These are phyloP conservation scores for Trypoxylus dichotomus DNA, from an alignment of 1,140 invertebrate species.

Conservation along the genomic window DNA sequence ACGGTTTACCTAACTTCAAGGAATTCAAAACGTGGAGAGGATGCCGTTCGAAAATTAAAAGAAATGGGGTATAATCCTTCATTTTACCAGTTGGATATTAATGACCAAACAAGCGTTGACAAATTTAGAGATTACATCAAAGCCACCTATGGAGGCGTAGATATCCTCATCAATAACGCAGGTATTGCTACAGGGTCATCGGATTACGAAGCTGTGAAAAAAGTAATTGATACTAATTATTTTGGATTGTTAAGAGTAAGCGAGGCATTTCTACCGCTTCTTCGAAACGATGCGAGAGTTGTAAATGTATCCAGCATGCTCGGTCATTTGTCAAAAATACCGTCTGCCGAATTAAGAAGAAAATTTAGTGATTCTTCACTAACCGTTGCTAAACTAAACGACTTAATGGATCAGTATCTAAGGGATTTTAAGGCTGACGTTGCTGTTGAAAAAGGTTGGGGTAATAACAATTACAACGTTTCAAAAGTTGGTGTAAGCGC, in stretches of 20 bases:
- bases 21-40: slow-evolving; percentile 56
- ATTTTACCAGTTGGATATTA: slow-evolving; percentile 66
- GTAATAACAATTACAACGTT: slow-evolving; percentile 61
- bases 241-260: slow-evolving; percentile 66
- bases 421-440: slow-evolving; percentile 52
- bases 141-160: slow-evolving; percentile 70
- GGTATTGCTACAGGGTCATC: slow-evolving; percentile 66
- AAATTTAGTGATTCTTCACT: slow-evolving; percentile 58
- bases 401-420: slow-evolving; percentile 69
- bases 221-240: slow-evolving; percentile 71
- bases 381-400: slow-evolving; percentile 60
- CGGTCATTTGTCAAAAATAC: slow-evolving; percentile 63
- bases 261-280: slow-evolving; percentile 67
- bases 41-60: slow-evolving; percentile 57
- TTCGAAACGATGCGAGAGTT: slow-evolving; percentile 69
- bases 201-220: slow-evolving; percentile 64
- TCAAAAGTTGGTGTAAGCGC: slow-evolving; percentile 70
- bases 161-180: slow-evolving; percentile 84
- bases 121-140: slow-evolving; percentile 60
- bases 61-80: slow-evolving; percentile 55
- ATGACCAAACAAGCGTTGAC: slow-evolving; percentile 56
- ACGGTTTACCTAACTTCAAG: slow-evolving; percentile 61
- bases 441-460: slow-evolving; percentile 60
- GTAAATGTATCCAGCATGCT: slow-evolving; percentile 73
- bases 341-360: slow-evolving; percentile 57